Conservation (phyloP, 2,113 vertebrate species). For the Pachyramphus minor region DNA sequence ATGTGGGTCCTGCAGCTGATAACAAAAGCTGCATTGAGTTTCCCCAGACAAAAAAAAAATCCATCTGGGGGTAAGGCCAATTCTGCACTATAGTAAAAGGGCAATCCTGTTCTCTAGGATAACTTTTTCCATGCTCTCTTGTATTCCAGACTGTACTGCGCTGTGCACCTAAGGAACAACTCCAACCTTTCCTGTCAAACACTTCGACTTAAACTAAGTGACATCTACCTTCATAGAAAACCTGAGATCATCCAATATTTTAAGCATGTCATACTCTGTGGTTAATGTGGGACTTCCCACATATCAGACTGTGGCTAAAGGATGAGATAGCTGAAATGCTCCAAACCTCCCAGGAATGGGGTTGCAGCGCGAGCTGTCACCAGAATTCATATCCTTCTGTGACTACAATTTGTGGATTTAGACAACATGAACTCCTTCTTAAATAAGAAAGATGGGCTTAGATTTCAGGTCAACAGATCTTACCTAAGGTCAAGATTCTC, state of each 20-base stretch:
- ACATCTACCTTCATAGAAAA: background rate
- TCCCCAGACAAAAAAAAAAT: background rate
- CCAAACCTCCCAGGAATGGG: background rate
- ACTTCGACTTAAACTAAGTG: background rate
- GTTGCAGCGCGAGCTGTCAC: background rate
- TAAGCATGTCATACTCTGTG: background rate
- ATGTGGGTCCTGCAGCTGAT: background rate
- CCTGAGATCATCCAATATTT: background rate
- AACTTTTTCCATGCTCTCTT: background rate
- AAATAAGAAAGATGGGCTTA: background rate
- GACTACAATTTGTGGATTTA: background rate
- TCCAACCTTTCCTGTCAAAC: background rate
- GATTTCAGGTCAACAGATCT: background rate
- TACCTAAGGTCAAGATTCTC: background rate
- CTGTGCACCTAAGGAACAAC: background rate
- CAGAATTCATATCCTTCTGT: accelerated
- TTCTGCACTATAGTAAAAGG: background rate
- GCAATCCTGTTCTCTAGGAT: background rate
- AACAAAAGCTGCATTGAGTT: background rate
- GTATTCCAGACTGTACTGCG: background rate
- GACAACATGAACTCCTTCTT: background rate
- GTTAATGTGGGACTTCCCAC: background rate
- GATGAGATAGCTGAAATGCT: background rate
- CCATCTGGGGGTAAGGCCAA: background rate
- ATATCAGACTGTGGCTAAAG: background rate